Base-by-base conservation (phyloP, 2,113 vertebrate genomes). In the Pollimyrus isidori region DNA sequence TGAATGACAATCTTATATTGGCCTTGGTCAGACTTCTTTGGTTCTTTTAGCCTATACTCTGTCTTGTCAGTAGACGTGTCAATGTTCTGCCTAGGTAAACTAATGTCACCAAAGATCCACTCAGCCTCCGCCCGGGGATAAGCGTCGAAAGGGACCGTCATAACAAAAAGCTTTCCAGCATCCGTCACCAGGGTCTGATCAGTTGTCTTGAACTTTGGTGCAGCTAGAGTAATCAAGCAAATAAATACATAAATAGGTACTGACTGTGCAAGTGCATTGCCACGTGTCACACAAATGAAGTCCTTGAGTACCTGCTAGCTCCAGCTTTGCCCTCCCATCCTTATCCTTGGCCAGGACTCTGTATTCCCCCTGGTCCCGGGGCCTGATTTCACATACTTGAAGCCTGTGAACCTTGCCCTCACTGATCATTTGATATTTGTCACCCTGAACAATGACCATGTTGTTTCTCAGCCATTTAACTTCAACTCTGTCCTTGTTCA, bases 401-500 rank as follows among this genome's bases (percentile, higher is more conserved):
- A 99, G 94, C 80, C 98, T 95, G 92, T 99, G 98, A 89, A 98
- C 91, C 91, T 98, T 99, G 82, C 97, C 97, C 93, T 99, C 98
- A 90, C 97, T 99, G 95, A 99, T 98, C 98, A 99, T 99, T 94
- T 99, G 98, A 93, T 99, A 97, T 91, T 99, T 99, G 94, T 99
- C 98, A 93, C 98, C 98, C 91, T 99, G 98, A 91, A 98, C 94
- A 0, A 99, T 96, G 90, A 98, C 95, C 97, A 99, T 99, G 91
- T 99, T 99, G 93, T 99, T 99, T 93, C 98, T 97, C 92, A 99
- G 93, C 98, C 98, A 99, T 89, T 97, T 98, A 65, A 99, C 97
- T 84, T 99, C 98, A 91, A 99, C 98, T 56, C 97, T 96, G 91
- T 99, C 98, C 94, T 99, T 99, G 94, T 99, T 99, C 86, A 99